Evolutionary conservation across 2,113 vertebrate genomes (phyloP).

Genomic region (Oreocharis arfaki): DNA sequence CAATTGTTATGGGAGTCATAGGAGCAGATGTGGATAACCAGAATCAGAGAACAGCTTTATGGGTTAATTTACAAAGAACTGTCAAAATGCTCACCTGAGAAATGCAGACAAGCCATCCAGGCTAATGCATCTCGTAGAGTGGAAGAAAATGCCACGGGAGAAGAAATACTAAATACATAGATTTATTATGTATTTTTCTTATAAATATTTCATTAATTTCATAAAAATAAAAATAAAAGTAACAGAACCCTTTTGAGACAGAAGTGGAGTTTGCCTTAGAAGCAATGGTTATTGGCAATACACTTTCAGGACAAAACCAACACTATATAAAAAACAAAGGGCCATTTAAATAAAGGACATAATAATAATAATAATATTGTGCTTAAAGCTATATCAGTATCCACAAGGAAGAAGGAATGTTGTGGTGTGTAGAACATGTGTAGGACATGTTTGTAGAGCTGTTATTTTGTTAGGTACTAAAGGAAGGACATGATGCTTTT

Average conservation of each 20-base stretch:
- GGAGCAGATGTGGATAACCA: neutral
- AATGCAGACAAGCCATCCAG: neutral
- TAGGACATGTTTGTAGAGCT: neutral
- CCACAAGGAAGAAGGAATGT: neutral
- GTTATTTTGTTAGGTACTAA: neutral
- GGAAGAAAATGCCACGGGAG: neutral
- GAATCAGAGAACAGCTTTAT: neutral
- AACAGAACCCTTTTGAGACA: neutral
- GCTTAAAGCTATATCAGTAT: neutral
- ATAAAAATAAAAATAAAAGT: neutral
- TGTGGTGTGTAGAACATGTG: neutral
- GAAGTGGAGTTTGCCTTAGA: neutral
- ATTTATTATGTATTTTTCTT: conserved; percentile 23
- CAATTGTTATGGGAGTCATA: neutral
- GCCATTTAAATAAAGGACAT: neutral
- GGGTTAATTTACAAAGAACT: neutral
- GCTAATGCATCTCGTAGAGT: neutral
- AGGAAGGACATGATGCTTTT: neutral
- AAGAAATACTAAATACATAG: neutral
- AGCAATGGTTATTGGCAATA: neutral
- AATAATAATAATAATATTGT: neutral
- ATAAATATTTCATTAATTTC: neutral
- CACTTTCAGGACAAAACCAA: neutral
- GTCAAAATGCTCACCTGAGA: neutral
- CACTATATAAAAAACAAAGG: neutral